Conservation (phyloP, 2,797 vertebrate species). For the Macrochelys suwanniensis region DNA sequence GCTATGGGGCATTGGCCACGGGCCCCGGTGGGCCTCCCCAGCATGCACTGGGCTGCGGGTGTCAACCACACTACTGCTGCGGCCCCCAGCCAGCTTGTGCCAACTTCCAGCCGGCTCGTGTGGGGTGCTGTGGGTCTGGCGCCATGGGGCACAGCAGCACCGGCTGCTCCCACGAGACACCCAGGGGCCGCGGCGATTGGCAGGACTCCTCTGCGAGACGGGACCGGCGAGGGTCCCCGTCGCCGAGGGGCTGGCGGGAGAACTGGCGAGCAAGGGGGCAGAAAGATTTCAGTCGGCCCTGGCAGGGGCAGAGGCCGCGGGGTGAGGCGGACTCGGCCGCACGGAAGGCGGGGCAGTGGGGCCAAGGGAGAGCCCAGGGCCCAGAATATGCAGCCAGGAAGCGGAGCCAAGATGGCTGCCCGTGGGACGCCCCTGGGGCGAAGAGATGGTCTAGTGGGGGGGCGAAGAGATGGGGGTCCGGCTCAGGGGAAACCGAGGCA, state of each 20-base stretch:
- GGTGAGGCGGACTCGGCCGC: neutral
- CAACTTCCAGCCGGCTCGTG: accelerated
- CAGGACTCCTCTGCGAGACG: neutral
- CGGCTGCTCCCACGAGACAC: neutral
- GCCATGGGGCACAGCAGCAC: neutral
- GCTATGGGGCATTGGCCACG: neutral
- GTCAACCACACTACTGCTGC: neutral
- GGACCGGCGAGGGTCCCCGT: neutral
- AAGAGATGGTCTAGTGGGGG: neutral
- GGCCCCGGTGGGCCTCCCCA: neutral
- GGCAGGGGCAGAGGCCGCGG: neutral
- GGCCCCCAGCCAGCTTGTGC: neutral
- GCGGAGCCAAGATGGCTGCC: neutral
- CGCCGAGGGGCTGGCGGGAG: neutral
- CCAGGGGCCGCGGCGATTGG: neutral
- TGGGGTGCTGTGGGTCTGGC: neutral
- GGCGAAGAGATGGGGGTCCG: neutral
- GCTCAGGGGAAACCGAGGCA: neutral
- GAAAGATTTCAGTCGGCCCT: neutral
- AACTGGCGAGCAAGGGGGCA: neutral
- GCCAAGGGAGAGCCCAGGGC: neutral
- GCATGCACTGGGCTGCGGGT: neutral
- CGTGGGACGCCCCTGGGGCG: neutral
- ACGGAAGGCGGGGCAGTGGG: neutral
- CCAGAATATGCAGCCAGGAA: neutral